Conservation (phyloP, 2,888 invertebrate species). For the Autographa gamma region DNA sequence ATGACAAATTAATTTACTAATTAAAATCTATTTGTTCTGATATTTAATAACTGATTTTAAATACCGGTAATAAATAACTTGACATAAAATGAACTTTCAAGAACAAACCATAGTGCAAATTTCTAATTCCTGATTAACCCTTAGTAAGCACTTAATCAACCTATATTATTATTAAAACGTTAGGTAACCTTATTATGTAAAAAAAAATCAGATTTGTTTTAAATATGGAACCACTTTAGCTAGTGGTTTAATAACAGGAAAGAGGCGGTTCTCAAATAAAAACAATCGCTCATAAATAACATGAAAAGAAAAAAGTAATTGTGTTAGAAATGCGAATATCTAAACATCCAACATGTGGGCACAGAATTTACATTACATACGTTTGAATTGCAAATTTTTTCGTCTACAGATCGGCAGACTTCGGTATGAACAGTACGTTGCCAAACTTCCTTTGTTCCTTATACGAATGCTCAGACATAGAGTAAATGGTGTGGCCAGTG, state of each 20-base stretch:
- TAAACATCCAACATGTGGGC: constrained; percentile 63
- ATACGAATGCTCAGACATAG: constrained; percentile 63
- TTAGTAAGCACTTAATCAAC: no score
- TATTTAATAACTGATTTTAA: background rate
- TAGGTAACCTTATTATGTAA: no score
- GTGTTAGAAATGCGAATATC: constrained; percentile 10
- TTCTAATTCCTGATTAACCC: no score
- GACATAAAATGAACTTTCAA: background rate
- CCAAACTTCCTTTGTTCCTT: constrained; percentile 87
- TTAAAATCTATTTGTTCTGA: background rate
- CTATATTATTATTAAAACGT: no score
- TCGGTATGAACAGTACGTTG: constrained; percentile 80
- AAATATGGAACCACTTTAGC: background rate
- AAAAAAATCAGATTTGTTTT: no score
- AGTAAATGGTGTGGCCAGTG: constrained; percentile 69
- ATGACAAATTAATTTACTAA: background rate
- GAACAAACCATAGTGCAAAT: no score
- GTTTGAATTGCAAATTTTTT: constrained; percentile 78
- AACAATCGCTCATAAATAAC: background rate
- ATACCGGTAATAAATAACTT: background rate
- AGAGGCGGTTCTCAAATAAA: background rate
- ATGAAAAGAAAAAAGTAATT: background rate
- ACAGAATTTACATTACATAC: constrained; percentile 53
- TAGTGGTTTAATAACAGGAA: background rate
- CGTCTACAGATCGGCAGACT: constrained; percentile 74